Base-by-base conservation (phyloP, 2,797 vertebrate genomes). In the Novumbra hubbsi region DNA sequence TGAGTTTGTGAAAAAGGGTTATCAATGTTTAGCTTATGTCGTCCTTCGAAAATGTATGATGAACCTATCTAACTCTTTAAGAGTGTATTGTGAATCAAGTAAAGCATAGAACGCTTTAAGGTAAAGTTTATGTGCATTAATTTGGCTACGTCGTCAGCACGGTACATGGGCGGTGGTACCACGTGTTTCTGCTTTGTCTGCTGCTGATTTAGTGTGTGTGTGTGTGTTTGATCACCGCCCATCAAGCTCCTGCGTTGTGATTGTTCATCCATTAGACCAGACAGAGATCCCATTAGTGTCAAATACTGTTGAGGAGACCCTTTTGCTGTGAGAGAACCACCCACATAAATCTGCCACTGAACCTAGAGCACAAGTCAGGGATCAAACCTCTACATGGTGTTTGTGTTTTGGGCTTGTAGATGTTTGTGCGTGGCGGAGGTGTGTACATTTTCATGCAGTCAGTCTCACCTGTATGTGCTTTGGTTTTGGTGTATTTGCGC, bases 231-330 rank as follows among this genome's bases (percentile, higher is more conserved):
- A 71, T 66, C 80, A 16, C 11, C 34, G 38, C 21, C 24, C 55
- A 41, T 21, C 19, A 3, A 24, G 27, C 16, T 15, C 38, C 57
- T 21, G 41, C 15, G 9, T 19, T 30, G 48, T 24, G 17, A 50
- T 75, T 75, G 83, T 66, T 21, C 65, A 72, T 64, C 75, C 75
- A 68, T 83, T 75, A 57, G 85, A 86, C 87, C 90, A 89, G 84
- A 85, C 60, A 85, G 74, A 70, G 73, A 76, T 74, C 72, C 88
- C 85, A 89, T 91, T 88, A 89, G 84, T 85, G 86, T 88, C 88
- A 87, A 50, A 75, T 68, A 73, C 8, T 64, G 76, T 32, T 70
- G 71, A 63, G 75, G 74, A 84, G 79, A 77, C 70, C 64, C 77
- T 74, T 69, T 83, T 78, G 78, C 77, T 77, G 69, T 73, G 83